Percentiles rank a stretch among this genome's conserved stretches.
Evolutionary conservation across 23 tunicate genomes (phyloP).

Genomic region (Trididemnum miniatum): DNA sequence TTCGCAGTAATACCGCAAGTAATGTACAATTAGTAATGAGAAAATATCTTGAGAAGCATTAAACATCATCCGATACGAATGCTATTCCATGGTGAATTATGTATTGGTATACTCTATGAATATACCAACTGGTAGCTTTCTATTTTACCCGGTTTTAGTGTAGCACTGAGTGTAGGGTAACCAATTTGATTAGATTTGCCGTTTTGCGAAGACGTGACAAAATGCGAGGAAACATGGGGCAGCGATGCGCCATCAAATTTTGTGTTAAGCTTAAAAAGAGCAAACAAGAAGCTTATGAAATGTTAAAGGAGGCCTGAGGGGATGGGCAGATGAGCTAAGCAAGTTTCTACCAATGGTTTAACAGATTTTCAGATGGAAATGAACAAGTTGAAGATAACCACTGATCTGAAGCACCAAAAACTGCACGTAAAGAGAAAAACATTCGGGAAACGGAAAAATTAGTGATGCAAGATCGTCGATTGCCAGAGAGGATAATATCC

Average conservation of each 20-base stretch:
- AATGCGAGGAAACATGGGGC: neutral
- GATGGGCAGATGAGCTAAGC: slow-evolving; percentile 8
- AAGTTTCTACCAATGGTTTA: slow-evolving; percentile 1
- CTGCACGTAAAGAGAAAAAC: slow-evolving; percentile 5
- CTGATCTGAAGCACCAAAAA: slow-evolving; percentile 19
- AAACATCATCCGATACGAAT: neutral
- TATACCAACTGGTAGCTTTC: neutral
- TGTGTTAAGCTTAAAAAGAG: neutral
- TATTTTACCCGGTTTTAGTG: neutral
- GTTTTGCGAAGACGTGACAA: neutral
- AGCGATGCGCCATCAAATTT: neutral
- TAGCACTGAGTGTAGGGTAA: neutral
- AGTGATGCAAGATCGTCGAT: slow-evolving; percentile 11
- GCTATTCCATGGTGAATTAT: neutral
- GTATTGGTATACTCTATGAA: neutral
- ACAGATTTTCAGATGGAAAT: slow-evolving; percentile 3
- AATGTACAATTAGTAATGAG: neutral
- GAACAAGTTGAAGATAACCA: slow-evolving; percentile 5
- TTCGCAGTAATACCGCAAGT: too few relatives aligned
- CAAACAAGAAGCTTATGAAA: slow-evolving; percentile 6
- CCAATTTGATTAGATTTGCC: neutral
- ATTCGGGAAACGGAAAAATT: neutral
- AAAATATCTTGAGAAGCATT: neutral
- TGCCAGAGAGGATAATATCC: slow-evolving; percentile 4
- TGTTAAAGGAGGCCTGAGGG: slow-evolving; percentile 6